Percentiles rank a stretch among this genome's conserved stretches.
Evolutionary conservation across 2,113 vertebrate genomes (phyloP).

Genomic region (Chaenocephalus aceratus): DNA sequence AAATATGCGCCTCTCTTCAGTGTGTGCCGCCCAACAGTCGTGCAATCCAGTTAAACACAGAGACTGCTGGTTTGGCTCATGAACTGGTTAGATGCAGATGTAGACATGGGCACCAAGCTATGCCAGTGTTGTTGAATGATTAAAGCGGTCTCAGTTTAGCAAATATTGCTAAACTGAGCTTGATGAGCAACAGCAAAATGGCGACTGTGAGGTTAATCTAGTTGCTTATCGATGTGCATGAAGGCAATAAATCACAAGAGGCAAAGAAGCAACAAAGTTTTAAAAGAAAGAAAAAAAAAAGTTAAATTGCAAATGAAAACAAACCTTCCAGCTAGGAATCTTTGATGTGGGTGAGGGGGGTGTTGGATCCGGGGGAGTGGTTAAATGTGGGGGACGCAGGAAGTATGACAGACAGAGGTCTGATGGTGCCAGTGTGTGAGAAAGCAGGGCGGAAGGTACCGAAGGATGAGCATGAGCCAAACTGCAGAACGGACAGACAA

Average conservation of each 20-base stretch:
- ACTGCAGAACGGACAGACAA: constrained; percentile 85
- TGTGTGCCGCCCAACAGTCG: constrained; percentile 33
- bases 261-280: constrained; percentile 65
- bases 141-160: constrained; percentile 48
- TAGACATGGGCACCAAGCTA: constrained; percentile 11
- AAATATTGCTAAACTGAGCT: constrained; percentile 63
- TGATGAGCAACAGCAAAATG: constrained; percentile 45
- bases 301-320: constrained; percentile 82
- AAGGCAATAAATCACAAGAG: constrained; percentile 58
- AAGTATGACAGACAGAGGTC: constrained; percentile 86
- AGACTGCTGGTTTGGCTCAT: constrained; percentile 57
- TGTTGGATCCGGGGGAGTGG: constrained; percentile 85
- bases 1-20: constrained; percentile 6
- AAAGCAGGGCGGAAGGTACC: constrained; percentile 87
- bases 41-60: constrained; percentile 21
- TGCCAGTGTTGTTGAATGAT: constrained; percentile 35
- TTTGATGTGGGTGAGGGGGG: constrained; percentile 87
- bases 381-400: constrained; percentile 87
- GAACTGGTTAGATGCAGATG: constrained; percentile 47
- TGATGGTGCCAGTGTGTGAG: constrained; percentile 86
- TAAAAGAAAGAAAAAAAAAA: constrained; percentile 59
- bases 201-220: constrained; percentile 54
- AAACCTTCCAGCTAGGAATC: constrained; percentile 89
- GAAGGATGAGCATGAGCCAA: constrained; percentile 88
- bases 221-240: constrained; percentile 13